phyloP scores from a whole-genome alignment of 2,888 invertebrate species.

The Coenonympha arcania region DNA sequence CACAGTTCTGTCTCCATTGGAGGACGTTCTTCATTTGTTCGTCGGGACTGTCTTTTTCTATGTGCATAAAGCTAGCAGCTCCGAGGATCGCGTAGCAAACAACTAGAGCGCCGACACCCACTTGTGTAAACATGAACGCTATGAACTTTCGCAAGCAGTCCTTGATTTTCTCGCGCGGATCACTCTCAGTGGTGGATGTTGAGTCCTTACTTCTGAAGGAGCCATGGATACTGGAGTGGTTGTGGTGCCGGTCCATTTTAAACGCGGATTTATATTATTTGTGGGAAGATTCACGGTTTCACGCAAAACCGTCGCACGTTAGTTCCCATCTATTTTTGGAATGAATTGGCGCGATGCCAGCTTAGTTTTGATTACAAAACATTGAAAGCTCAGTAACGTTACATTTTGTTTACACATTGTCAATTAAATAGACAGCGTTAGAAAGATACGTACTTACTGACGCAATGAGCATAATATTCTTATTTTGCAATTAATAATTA shows the following conservation, averaged over 20 bases:
- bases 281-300: slow-evolving; percentile 16
- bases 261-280: slow-evolving; percentile 6
- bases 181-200: slow-evolving; percentile 78
- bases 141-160: slow-evolving; percentile 89
- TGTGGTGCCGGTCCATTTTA: slow-evolving; percentile 55
- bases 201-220: slow-evolving; percentile 79
- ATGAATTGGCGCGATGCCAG: slow-evolving; percentile 54
- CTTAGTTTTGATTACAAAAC: slow-evolving; percentile 48
- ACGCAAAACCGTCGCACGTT: slow-evolving; percentile 29
- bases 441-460: neutral
- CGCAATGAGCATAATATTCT: no score
- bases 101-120: slow-evolving; percentile 90
- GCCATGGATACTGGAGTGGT: slow-evolving; percentile 68
- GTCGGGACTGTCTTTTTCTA: slow-evolving; percentile 78
- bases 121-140: slow-evolving; percentile 94
- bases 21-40: slow-evolving; percentile 68
- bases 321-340: slow-evolving; percentile 53
- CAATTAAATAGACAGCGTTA: neutral
- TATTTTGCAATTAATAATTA: no score
- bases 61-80: slow-evolving; percentile 84
- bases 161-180: slow-evolving; percentile 83
- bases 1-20: slow-evolving; percentile 71
- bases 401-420: neutral
- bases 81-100: slow-evolving; percentile 91
- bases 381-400: slow-evolving; percentile 2